Evolutionary conservation across 2,113 vertebrate genomes (phyloP), one percentile per base, ranked within the genome.

Genomic region (Haliaeetus leucogaster): DNA sequence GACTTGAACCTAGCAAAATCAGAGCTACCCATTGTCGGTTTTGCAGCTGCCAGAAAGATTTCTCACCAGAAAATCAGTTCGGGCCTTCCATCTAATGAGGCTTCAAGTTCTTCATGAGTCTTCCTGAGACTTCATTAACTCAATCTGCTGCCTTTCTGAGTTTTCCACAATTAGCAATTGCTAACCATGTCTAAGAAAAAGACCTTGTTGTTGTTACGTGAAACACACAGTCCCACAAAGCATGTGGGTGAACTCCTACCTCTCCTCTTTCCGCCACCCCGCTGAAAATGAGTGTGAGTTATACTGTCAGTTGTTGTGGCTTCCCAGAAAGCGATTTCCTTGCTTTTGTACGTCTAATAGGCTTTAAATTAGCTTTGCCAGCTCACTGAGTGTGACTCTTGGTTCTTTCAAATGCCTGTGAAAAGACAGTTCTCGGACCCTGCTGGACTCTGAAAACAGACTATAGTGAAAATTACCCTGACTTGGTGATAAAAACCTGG

Each of bases 281-380:
- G 2, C 59, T 52, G 30, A 13, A 22, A 30, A 27, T 4, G 25
- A 43, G 29, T 2, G 4, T 3, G 59, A 73, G 72, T 43, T 66
- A 13, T 1, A 3, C 23, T 1, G 1, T 56, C 6, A 11, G 29
- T 26, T 42, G 8, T 16, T 43, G 18, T 30, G 73, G 8, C 42
- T 48, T 84, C 59, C 59, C 65, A 3, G 30, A 66, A 18, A 61
- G 18, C 2, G 2, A 7, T 36, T 53, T 42, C 52, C 47, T 88
- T 34, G 19, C 29, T 82, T 85, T 88, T 36, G 25, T 17, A 4
- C 13, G 25, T 48, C 30, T 16, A 3, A 4, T 6, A 9, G 74
- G 40, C 42, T 90, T 79, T 59, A 32, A 67, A 76, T 50, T 27
- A 13, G 7, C 42, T 40, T 65, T 71, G 15, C 13, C 22, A 4